Evolutionary conservation across 2,888 invertebrate genomes (phyloP).

Genomic region (Steinernema carpocapsae): DNA sequence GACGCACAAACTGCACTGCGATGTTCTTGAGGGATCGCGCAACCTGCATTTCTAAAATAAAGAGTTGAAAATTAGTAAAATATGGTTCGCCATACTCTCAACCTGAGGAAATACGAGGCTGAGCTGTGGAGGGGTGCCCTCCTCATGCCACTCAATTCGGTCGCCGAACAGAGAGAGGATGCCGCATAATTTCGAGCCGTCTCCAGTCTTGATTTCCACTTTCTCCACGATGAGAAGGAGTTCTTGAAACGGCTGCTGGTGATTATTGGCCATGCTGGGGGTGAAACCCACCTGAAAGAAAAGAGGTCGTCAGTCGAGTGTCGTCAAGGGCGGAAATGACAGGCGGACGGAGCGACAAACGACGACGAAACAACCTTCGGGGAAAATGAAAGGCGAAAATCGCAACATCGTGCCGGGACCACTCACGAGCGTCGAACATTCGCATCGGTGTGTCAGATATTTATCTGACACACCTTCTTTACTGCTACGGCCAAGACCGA

Average conservation of each 20-base stretch:
- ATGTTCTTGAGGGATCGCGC: slow-evolving; percentile 92
- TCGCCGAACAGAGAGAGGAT: slow-evolving; percentile 55
- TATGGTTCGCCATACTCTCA: slow-evolving; percentile 52
- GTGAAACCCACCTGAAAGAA: background rate
- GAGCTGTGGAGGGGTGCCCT: slow-evolving; percentile 45
- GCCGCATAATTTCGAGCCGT: too few species aligned
- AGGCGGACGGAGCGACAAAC: background rate
- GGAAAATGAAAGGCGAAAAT: background rate
- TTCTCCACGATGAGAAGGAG: background rate
- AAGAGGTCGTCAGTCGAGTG: too few species aligned
- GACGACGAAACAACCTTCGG: too few species aligned
- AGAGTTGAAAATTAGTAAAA: slow-evolving; percentile 9
- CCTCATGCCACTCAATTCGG: slow-evolving; percentile 62
- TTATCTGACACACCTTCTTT: too few species aligned
- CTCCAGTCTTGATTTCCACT: too few species aligned
- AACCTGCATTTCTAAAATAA: slow-evolving; percentile 83
- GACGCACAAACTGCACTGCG: slow-evolving; percentile 93
- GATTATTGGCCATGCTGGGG: background rate
- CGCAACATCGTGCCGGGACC: background rate
- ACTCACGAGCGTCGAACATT: background rate
- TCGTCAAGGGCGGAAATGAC: too few species aligned
- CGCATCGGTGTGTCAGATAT: too few species aligned
- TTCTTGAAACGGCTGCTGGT: background rate
- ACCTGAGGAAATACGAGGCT: slow-evolving; percentile 55
- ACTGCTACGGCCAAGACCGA: too few species aligned